Conservation (phyloP, 2,888 invertebrate genomes). For the Ypsolopha sequella region DNA sequence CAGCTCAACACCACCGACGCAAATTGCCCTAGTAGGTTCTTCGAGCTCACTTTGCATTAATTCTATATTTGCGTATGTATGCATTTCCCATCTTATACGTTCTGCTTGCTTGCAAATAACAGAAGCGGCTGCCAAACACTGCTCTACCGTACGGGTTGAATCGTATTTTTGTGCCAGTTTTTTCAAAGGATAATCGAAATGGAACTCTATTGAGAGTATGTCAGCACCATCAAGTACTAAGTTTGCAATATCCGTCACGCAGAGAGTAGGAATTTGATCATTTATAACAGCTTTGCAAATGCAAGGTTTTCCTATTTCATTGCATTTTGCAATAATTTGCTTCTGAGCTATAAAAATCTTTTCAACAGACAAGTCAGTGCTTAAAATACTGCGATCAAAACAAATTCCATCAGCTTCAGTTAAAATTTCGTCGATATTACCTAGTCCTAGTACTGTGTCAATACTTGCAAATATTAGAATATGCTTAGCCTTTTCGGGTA, state of each 20-base stretch:
- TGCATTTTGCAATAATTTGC: constrained; percentile 87
- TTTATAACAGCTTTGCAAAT: constrained; percentile 90
- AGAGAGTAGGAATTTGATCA: constrained; percentile 82
- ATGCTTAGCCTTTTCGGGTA: constrained; percentile 53
- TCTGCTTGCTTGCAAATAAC: constrained; percentile 90
- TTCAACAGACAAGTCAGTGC: constrained; percentile 89
- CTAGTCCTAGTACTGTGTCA: constrained; percentile 40
- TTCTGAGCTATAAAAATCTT: constrained; percentile 91
- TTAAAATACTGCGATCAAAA: constrained; percentile 87
- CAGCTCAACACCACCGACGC: constrained; percentile 50
- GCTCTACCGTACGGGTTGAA: constrained; percentile 64
- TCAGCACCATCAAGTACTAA: constrained; percentile 92
- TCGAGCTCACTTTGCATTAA: constrained; percentile 69
- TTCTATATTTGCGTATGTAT: constrained; percentile 80
- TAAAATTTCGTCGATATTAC: constrained; percentile 80
- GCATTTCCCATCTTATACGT: constrained; percentile 84
- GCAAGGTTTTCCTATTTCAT: constrained; percentile 85
- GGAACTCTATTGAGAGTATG: constrained; percentile 83
- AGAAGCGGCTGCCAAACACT: constrained; percentile 77
- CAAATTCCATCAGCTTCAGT: constrained; percentile 86
- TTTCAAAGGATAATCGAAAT: constrained; percentile 51
- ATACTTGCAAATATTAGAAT: constrained; percentile 50
- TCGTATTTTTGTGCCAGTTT: constrained; percentile 41
- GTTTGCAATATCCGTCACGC: constrained; percentile 91
- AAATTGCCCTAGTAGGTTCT: constrained; percentile 65